Base-by-base conservation (phyloP, 1,140 invertebrate species). In the Saxidomus purpurata region DNA sequence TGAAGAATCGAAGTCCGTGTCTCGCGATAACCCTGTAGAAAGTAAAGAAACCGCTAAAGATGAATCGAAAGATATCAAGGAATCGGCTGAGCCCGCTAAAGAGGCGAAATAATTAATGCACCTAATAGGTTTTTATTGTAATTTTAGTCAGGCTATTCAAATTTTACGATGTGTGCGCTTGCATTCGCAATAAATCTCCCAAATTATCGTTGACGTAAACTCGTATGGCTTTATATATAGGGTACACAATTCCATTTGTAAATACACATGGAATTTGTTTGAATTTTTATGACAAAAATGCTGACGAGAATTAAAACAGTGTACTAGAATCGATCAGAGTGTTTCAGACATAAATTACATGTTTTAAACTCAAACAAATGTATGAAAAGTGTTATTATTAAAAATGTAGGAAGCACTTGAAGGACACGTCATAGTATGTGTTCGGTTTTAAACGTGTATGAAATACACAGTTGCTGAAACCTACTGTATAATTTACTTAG, bases 11-110 rank as follows among this genome's bases (percentile, higher is more conserved):
- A 79, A 55, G 49, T 22, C 47, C 25, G 36, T 34, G 13, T 2
- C 28, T 9, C 43, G 76, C 76, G 76, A 55, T 79, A 79, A 38
- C 1, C 43, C 47, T 55, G 36, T 40, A 36, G 43, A 49, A 36
- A 79, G 40, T 79, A 79, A 79, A 55, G 76, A 79, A 43, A 25
- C 4, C 40, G 74, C 74, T 77, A 77, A 77, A 52, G 74, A 77
- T 77, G 76, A 79, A 2, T 15, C 47, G 0, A 79, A 79, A 71
- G 67, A 71, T 28, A 79, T 19, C 49, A 79, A 55, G 76, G 76
- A 34, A 36, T 22, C 49, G 0, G 31, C 13, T 22, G 76, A 79
- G 19, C 28, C 76, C 76, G 47, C 25, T 34, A 55, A 79, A 79
- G 76, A 79, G 9, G 47, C 76, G 43, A 79, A 79, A 55, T 79